Conservation (phyloP, 2,888 invertebrate genomes). For the Stenotaenia linearis region DNA sequence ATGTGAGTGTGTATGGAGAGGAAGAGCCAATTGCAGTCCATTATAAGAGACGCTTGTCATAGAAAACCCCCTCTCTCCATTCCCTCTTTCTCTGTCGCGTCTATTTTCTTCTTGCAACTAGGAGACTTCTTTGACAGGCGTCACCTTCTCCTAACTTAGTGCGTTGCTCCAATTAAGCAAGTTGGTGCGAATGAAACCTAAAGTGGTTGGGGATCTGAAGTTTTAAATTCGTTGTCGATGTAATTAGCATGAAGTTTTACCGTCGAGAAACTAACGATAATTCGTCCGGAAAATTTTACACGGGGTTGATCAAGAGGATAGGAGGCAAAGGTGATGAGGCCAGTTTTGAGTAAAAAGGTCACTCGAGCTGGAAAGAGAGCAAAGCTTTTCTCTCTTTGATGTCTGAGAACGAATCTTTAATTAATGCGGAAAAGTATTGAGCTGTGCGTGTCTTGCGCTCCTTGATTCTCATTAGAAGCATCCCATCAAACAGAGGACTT, state of each 20-base stretch:
- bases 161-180: conserved; percentile 10
- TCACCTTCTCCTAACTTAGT: conserved; percentile 7
- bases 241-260: background rate
- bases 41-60: conserved; percentile 20
- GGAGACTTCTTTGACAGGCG: conserved; percentile 7
- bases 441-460: conserved; percentile 3
- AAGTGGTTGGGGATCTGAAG: background rate
- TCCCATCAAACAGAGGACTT: background rate
- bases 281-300: background rate
- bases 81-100: background rate
- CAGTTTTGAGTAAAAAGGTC: background rate
- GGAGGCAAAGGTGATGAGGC: background rate
- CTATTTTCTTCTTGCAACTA: background rate
- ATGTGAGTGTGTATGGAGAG: conserved; percentile 24
- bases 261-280: background rate
- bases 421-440: conserved; percentile 21
- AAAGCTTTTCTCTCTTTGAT: background rate
- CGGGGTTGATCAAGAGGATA: background rate
- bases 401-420: background rate
- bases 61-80: background rate
- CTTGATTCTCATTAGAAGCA: conserved; percentile 3
- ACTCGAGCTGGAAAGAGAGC: background rate
- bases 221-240: background rate
- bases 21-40: conserved; percentile 23
- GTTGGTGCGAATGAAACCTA: background rate